Percentiles rank a stretch among this genome's conserved stretches.
phyloP scores from a whole-genome alignment of 2,888 invertebrate genomes.

The Chloroclystis v-ata region DNA sequence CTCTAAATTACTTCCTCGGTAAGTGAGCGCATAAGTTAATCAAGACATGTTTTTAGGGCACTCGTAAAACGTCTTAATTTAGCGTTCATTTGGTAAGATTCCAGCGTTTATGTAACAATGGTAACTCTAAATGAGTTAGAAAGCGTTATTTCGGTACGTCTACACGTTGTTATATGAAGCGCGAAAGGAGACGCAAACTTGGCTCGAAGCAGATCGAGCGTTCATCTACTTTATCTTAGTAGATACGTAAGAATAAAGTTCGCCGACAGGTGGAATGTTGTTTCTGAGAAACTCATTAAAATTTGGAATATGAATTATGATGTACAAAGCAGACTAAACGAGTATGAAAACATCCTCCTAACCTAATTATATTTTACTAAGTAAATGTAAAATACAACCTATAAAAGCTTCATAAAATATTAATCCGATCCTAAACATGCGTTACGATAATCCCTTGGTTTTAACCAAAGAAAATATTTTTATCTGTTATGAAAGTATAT shows the following conservation, averaged over 20 bases:
- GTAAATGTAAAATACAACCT: too few species aligned
- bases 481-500: too few species aligned
- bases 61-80: constrained; percentile 33
- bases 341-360: too few species aligned
- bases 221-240: constrained; percentile 14
- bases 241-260: background rate
- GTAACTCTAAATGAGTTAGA: constrained; percentile 48
- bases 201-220: constrained; percentile 30
- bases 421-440: too few species aligned
- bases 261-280: too few species aligned
- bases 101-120: constrained; percentile 38
- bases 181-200: constrained; percentile 37
- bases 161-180: constrained; percentile 40
- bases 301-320: too few species aligned
- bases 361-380: too few species aligned
- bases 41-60: constrained; percentile 30
- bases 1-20: constrained; percentile 19
- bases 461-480: too few species aligned
- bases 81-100: constrained; percentile 42
- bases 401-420: too few species aligned
- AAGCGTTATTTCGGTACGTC: constrained; percentile 49
- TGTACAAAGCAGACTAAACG: too few species aligned
- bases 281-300: too few species aligned
- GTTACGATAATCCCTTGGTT: too few species aligned
- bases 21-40: constrained; percentile 29